These are phyloP conservation scores for Hormiphora californensis DNA, from an alignment of 37 sponge, comb jelly and placozoan genomes.

Conservation along the genomic window DNA sequence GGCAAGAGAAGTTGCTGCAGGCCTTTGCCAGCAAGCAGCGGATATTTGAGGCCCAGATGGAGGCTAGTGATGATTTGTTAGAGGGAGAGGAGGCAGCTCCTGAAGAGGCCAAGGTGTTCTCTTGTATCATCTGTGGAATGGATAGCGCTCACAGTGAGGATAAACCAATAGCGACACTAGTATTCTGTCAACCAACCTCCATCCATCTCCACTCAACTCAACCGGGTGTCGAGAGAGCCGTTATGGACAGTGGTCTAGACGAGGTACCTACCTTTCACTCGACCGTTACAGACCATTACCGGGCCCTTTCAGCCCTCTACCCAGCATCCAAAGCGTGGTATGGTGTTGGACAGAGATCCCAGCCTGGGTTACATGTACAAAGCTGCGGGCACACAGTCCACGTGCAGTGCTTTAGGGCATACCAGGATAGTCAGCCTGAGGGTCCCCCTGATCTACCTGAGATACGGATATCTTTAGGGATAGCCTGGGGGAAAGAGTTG, in stretches of 20 bases:
- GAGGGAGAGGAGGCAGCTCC: background rate
- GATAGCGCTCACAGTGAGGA: background rate
- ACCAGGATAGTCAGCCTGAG: background rate
- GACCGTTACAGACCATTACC: background rate
- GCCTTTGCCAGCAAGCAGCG: constrained; percentile 23
- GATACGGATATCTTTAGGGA: no score
- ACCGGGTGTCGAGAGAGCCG: background rate
- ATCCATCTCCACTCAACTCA: constrained; percentile 7
- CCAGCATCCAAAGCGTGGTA: background rate
- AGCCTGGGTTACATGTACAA: constrained; percentile 15
- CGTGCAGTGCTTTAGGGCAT: background rate
- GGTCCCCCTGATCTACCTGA: background rate
- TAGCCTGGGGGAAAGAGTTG: background rate
- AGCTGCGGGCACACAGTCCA: constrained; percentile 2
- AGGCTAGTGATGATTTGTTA: background rate
- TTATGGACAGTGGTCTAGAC: background rate
- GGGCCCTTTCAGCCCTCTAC: background rate
- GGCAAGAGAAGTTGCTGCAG: background rate
- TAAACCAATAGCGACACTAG: constrained; percentile 2
- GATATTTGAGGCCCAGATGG: constrained; percentile 37
- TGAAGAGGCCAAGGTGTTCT: background rate
- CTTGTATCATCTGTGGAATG: background rate
- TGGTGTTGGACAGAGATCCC: background rate
- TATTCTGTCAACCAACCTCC: constrained; percentile 17
- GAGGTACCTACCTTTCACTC: constrained; percentile 12